phyloP scores from a whole-genome alignment of 2,888 invertebrate genomes.

The Acleris cristana region DNA sequence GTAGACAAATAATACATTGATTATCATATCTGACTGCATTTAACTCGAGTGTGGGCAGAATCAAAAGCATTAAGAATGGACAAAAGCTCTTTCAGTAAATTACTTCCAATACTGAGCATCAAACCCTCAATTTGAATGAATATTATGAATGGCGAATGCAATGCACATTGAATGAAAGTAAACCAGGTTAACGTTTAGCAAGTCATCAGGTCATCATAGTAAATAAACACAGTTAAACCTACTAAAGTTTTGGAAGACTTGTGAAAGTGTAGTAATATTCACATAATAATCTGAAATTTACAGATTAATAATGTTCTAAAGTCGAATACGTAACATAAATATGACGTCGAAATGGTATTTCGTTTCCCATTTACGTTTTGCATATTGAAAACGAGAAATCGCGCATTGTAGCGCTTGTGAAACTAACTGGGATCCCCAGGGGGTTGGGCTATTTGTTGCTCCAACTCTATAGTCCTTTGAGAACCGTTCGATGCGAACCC shows the following conservation, averaged over 20 bases:
- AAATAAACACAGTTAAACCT: neutral
- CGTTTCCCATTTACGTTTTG: constrained; percentile 30
- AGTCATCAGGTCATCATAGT: constrained; percentile 9
- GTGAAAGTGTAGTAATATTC: neutral
- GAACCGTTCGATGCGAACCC: neutral
- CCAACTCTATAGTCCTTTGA: constrained; percentile 18
- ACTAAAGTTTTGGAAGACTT: too few relatives aligned
- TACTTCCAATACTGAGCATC: constrained; percentile 5
- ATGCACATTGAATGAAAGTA: neutral
- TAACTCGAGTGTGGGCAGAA: constrained; percentile 51
- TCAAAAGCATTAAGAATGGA: constrained; percentile 16
- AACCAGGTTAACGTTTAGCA: constrained; percentile 1
- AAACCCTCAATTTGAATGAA: constrained; percentile 2
- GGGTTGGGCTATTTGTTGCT: constrained; percentile 31
- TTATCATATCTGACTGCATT: constrained; percentile 59
- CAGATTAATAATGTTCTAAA: constrained; percentile 5
- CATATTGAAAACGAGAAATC: constrained; percentile 38
- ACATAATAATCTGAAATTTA: neutral
- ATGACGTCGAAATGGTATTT: constrained; percentile 18
- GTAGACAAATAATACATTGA: constrained; percentile 43
- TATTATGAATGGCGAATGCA: constrained; percentile 9
- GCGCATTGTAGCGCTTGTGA: constrained; percentile 40
- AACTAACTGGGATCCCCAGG: constrained; percentile 47
- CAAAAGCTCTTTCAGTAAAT: constrained; percentile 11
- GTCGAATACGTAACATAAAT: constrained; percentile 16